Base-by-base conservation (phyloP, 2,113 vertebrate species). In the Caranx melampygus region DNA sequence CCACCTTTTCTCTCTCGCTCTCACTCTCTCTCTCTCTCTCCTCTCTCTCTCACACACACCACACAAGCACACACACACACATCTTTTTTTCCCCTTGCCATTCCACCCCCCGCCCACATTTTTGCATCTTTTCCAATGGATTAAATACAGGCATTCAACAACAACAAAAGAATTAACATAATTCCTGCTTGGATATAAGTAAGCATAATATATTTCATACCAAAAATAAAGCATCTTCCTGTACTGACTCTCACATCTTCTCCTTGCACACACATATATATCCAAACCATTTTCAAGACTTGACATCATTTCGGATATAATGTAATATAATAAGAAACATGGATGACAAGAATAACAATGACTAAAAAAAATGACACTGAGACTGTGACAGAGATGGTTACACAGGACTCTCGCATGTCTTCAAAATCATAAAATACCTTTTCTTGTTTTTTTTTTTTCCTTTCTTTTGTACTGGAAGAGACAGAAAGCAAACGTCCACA, bases 141-240 rank as follows among this genome's bases (percentile, higher is more conserved):
- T 95, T 95, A 96, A 96, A 97, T 95, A 96, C 94, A 95, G 94
- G 91, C 94, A 83, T 90, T 94, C 94, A 95, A 96, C 94, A 93
- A 95, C 95, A 96, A 96, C 92, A 95, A 95, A 95, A 89, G 72
- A 88, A 91, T 87, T 91, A 94, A 96, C 95, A 95, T 95, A 93
- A 94, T 95, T 96, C 92, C 87, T 94, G 92, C 88, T 96, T 94
- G 94, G 94, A 95, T 96, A 97, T 96, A 97, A 90, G 91, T 95
- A 96, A 96, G 95, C 94, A 94, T 95, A 96, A 96, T 95, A 94
- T 93, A 93, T 95, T 92, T 95, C 94, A 96, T 97, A 97, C n/a
- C 96, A 96, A 97, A 97, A 97, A 97, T 97, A 98, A 97, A 97
- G 96, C 95, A 96, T 96, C 95, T 96, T 93, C 90, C 93, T 90